These are phyloP conservation scores for Verasper variegatus DNA, from an alignment of 2,113 vertebrate genomes.

Conservation along the genomic window DNA sequence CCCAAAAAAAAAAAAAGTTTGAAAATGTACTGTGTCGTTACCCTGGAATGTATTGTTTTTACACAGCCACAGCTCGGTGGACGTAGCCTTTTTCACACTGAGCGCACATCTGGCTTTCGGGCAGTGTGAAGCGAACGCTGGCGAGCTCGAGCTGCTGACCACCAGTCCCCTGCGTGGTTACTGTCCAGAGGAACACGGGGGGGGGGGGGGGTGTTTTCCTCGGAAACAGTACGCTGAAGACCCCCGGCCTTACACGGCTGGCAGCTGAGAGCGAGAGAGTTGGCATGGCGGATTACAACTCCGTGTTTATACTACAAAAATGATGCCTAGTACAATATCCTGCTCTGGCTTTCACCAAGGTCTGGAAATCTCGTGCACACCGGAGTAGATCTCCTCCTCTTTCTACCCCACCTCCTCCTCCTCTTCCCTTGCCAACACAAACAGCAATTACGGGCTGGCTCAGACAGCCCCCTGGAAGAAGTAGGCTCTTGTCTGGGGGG, in stretches of 20 bases:
- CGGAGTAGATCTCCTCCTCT: constrained; percentile 79
- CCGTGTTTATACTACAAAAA: constrained; percentile 89
- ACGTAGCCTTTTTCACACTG: constrained; percentile 66
- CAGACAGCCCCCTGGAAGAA: constrained; percentile 88
- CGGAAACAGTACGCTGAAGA: constrained; percentile 74
- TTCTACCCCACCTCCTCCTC: constrained; percentile 71
- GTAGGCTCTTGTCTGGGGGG: constrained; percentile 83
- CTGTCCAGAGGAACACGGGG: constrained; percentile 63
- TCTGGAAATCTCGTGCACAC: constrained; percentile 88
- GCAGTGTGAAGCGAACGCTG: constrained; percentile 73
- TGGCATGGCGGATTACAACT: constrained; percentile 85
- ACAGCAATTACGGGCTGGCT: constrained; percentile 88
- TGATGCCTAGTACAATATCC: constrained; percentile 88
- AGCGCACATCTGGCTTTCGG: constrained; percentile 80
- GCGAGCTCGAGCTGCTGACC: constrained; percentile 72
- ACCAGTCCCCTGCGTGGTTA: constrained; percentile 69
- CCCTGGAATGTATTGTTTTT: constrained; percentile 76
- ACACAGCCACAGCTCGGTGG: constrained; percentile 67
- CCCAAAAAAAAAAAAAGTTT: constrained; percentile 56
- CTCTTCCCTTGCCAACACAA: constrained; percentile 87
- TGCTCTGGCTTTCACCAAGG: constrained; percentile 86
- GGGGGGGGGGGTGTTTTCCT: too few species aligned
- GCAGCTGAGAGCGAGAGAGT: constrained; percentile 77
- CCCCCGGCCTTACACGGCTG: constrained; percentile 74
- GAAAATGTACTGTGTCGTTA: constrained; percentile 73